Evolutionary conservation across 2,888 invertebrate genomes (phyloP).

Genomic region (Lissocephala sabroskyi): DNA sequence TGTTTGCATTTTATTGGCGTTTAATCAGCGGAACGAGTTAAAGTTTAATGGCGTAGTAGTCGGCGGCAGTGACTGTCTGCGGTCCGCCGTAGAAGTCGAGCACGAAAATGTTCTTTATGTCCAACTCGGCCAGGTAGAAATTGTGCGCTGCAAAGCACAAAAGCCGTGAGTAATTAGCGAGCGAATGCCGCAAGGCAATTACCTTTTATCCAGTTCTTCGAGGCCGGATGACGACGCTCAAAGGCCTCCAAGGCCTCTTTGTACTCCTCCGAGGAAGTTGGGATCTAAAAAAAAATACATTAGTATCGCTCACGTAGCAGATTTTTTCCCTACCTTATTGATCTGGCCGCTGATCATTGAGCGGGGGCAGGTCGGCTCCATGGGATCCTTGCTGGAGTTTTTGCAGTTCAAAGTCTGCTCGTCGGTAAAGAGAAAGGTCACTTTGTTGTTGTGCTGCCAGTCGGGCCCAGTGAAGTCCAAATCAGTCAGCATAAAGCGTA

Average conservation of each 20-base stretch:
- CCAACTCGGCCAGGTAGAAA: slow-evolving; percentile 85
- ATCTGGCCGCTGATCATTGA: slow-evolving; percentile 67
- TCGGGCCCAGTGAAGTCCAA: slow-evolving; percentile 71
- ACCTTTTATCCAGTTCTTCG: slow-evolving; percentile 63
- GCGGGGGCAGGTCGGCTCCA: slow-evolving; percentile 71
- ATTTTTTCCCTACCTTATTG: slow-evolving; percentile 37
- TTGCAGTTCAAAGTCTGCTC: slow-evolving; percentile 68
- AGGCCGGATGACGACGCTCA: slow-evolving; percentile 68
- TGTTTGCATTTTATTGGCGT: too few relatives aligned
- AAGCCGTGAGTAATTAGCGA: background rate
- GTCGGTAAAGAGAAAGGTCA: slow-evolving; percentile 65
- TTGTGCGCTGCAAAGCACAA: slow-evolving; percentile 81
- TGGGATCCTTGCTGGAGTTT: slow-evolving; percentile 62
- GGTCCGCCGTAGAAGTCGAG: slow-evolving; percentile 89
- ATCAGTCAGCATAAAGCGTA: slow-evolving; percentile 69
- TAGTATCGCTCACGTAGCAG: background rate
- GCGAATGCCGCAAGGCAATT: background rate
- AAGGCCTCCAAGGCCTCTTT: slow-evolving; percentile 49
- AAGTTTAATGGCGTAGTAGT: slow-evolving; percentile 37
- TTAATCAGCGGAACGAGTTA: slow-evolving; percentile 11
- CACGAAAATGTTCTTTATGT: slow-evolving; percentile 82
- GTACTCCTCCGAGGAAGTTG: slow-evolving; percentile 33
- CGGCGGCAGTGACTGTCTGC: slow-evolving; percentile 48
- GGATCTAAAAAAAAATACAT: slow-evolving; percentile 37
- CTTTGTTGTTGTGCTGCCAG: slow-evolving; percentile 63